Conservation (phyloP, 2,113 vertebrate genomes). For the Nesoenas mayeri region DNA sequence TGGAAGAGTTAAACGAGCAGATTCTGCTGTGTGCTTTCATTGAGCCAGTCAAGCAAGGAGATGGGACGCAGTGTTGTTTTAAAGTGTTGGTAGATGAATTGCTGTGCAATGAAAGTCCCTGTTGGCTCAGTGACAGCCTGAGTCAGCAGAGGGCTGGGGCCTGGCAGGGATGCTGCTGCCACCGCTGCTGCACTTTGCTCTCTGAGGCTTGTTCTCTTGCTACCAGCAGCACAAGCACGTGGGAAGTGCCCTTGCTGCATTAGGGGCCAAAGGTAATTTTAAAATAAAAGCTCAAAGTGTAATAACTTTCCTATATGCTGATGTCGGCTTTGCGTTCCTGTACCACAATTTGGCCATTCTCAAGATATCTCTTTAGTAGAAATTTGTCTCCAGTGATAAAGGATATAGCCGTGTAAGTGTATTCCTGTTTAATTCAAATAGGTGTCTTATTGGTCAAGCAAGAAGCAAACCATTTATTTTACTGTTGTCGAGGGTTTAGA, state of each 20-base stretch:
- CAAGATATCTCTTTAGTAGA: background rate
- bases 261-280: background rate
- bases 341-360: background rate
- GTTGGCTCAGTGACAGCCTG: background rate
- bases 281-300: background rate
- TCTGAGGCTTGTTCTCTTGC: background rate
- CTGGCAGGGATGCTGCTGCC: background rate
- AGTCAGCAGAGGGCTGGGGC: background rate
- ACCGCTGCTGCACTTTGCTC: background rate
- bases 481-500: background rate
- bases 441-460: background rate
- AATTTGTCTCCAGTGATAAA: background rate
- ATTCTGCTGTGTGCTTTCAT: background rate
- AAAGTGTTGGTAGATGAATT: background rate
- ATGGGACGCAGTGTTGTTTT: background rate
- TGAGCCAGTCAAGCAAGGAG: background rate
- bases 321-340: background rate
- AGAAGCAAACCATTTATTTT: background rate
- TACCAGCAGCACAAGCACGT: rapidly evolving
- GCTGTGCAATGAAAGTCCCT: background rate
- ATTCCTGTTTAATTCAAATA: background rate
- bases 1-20: background rate
- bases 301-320: background rate
- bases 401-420: background rate
- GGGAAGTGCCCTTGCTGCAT: background rate